phyloP scores from a whole-genome alignment of 2,888 invertebrate species.

The Zeuzera pyrina region DNA sequence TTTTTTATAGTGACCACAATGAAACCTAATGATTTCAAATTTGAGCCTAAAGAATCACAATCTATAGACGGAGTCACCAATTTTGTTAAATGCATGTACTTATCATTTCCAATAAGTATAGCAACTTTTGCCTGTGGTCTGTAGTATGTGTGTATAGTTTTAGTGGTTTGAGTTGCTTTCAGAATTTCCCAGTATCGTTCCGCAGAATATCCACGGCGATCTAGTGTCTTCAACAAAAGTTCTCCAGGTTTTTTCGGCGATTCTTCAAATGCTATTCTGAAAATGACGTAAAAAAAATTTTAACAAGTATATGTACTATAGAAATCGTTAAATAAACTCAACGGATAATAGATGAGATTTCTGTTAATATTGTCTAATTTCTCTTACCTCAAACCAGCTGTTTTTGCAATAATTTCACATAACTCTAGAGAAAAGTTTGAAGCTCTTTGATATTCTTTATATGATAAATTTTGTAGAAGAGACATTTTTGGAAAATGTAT shows the following conservation, averaged over 20 bases:
- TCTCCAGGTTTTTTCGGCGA: constrained; percentile 41
- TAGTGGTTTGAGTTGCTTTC: constrained; percentile 23
- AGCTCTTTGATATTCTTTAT: constrained; percentile 43
- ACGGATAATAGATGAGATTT: neutral
- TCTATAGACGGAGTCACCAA: constrained; percentile 55
- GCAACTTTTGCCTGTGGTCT: constrained; percentile 53
- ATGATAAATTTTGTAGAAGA: constrained; percentile 42
- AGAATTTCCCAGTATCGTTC: constrained; percentile 33
- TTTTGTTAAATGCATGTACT: constrained; percentile 47
- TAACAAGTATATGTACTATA: neutral
- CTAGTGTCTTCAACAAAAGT: constrained; percentile 40
- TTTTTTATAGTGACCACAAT: constrained; percentile 45
- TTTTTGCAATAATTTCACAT: constrained; percentile 47
- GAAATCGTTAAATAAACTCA: neutral
- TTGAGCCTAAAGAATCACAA: constrained; percentile 44
- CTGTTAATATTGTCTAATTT: too few species aligned
- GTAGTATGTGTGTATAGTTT: constrained; percentile 40
- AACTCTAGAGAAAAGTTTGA: constrained; percentile 32
- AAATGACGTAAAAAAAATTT: constrained; percentile 19
- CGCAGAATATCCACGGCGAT: constrained; percentile 38
- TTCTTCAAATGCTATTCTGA: constrained; percentile 34
- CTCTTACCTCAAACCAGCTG: constrained; percentile 47
- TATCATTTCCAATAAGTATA: constrained; percentile 56
- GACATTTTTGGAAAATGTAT: too few species aligned
- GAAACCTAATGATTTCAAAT: constrained; percentile 48